Conservation (phyloP, 2,113 vertebrate genomes). For the Dromas ardeola region DNA sequence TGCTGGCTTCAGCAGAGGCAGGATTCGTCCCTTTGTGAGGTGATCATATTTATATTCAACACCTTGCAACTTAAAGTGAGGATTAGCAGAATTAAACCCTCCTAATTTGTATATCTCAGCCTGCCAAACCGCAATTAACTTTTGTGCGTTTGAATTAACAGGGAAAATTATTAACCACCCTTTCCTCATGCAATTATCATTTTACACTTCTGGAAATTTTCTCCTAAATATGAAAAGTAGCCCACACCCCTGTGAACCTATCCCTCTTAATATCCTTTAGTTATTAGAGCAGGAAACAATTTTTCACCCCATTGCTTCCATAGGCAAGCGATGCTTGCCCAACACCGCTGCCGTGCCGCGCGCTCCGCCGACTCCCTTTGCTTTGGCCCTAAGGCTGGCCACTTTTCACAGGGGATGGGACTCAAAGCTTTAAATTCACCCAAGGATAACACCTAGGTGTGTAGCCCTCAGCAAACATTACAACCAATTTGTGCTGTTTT, state of each 20-base stretch:
- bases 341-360: accelerated
- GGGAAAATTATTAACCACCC: constrained; percentile 41
- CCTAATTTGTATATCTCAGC: constrained; percentile 59
- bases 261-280: neutral
- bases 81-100: constrained; percentile 66
- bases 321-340: neutral
- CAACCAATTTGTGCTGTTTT: neutral
- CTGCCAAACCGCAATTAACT: constrained; percentile 51
- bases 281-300: constrained; percentile 28
- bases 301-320: constrained; percentile 20
- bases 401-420: neutral
- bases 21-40: constrained; percentile 21
- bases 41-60: constrained; percentile 34
- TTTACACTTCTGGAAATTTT: neutral
- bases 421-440: neutral
- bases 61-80: constrained; percentile 42
- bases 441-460: neutral
- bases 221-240: constrained; percentile 15
- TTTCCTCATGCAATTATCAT: constrained; percentile 30
- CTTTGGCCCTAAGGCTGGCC: neutral
- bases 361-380: accelerated
- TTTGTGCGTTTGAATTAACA: constrained; percentile 27
- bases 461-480: neutral
- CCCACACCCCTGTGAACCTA: neutral
- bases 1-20: neutral